Conservation (phyloP, 2,888 invertebrate genomes). For the Pyrrhia umbra region DNA sequence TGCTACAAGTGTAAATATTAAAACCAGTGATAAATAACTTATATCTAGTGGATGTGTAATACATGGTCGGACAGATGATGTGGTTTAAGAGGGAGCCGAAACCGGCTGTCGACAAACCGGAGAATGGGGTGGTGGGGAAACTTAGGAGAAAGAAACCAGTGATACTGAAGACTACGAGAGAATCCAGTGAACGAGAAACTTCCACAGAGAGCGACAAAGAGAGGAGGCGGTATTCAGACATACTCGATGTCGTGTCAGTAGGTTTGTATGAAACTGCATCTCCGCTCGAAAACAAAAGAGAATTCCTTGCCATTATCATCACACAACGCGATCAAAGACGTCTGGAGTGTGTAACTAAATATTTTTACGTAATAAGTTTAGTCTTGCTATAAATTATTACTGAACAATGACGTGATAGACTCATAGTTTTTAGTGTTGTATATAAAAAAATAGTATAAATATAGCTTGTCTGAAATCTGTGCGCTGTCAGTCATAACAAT, state of each 20-base stretch:
- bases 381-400: conserved; percentile 37
- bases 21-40: conserved; percentile 44
- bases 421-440: conserved; percentile 33
- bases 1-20: conserved; percentile 44
- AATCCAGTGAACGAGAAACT: conserved; percentile 86
- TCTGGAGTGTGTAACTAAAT: conserved; percentile 51
- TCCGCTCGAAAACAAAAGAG: conserved; percentile 9
- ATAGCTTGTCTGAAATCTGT: conserved; percentile 23
- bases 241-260: conserved; percentile 84
- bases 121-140: conserved; percentile 81
- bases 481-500: conserved; percentile 31
- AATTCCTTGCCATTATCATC: conserved; percentile 69
- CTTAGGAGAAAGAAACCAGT: conserved; percentile 83
- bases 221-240: conserved; percentile 84
- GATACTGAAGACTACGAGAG: conserved; percentile 82
- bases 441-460: conserved; percentile 30
- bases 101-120: conserved; percentile 78
- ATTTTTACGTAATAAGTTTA: conserved; percentile 40
- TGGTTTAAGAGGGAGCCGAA: conserved; percentile 88
- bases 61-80: conserved; percentile 80
- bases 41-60: conserved; percentile 45
- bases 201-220: conserved; percentile 87
- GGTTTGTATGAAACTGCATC: conserved; percentile 71
- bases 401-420: conserved; percentile 51
- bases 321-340: conserved; percentile 24